Evolutionary conservation across 2,888 invertebrate species (phyloP), one percentile per base, ranked within the genome.

Genomic region (Arge pagana): DNA sequence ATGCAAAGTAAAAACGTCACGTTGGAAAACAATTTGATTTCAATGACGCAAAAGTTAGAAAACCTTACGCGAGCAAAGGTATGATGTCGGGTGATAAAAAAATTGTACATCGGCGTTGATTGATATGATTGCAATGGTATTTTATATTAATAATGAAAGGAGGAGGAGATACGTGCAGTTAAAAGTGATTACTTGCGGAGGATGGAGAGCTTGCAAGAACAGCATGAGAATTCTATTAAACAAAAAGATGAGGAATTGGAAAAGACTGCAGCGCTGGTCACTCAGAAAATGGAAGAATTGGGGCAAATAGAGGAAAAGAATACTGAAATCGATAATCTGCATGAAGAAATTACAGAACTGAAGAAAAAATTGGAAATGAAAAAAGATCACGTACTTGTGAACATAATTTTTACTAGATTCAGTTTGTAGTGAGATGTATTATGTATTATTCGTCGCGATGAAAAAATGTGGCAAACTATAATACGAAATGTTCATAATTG

Each of bases 301-400:
- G 52, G 11, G 1, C 31, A 59, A 7, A 63, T 60, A 21, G 57
- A 65, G 7, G 30, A 21, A 7, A 54, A 50, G 15, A 53, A 53
- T 13, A 55, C 59, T 16, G 65, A 68, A 53, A 61, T 68, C 11
- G 55, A 55, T 35, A 37, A 39, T 1, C 45, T 73, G n/a, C 59
- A 50, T n/a, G 55, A 58, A 23, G 62, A 60, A 48, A 61, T 72
- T 43, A 54, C 54, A 7, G 62, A 67, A 3, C 42, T 73, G 37
- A 64, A 72, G 52, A 53, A 58, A n/a, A 65, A 65, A 23, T 52
- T 72, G 1, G 62, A 66, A 33, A 52, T 50, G 2, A 71, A 70
- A 52, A 59, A 58, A 11, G 60, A 63, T 56, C 67, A 73, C 53
- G 73, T 73, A 59, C n/a, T n/a, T n/a, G n/a, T n/a, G n/a, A n/a